phyloP scores from a whole-genome alignment of 2,113 vertebrate genomes.

The Sus scrofa region T2T-Sscrofa CM000824.6:43803501-43804000 shows the following conservation, averaged over 20 bases:
- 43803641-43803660: conserved; percentile 16
- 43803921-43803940: not conserved
- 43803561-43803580: not conserved
- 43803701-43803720: conserved; percentile 39
- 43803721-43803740: not conserved
- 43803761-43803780: not conserved
- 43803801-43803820: not conserved
- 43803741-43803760: conserved; percentile 35
- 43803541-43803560: not conserved
- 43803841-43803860: not conserved
- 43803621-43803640: not conserved
- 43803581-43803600: not conserved
- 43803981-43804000: conserved; percentile 91
- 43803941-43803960: conserved; percentile 68
- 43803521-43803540: not conserved
- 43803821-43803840: not conserved
- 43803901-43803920: not conserved
- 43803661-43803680: conserved; percentile 22
- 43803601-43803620: not conserved
- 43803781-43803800: not conserved
- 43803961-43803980: conserved; percentile 56
- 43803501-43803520: conserved; percentile 21
- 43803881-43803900: not conserved
- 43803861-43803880: conserved; percentile 4
- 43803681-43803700: conserved; percentile 1